A percentile compares a stretch with the other conserved stretches of the same genome.
phyloP scores from a whole-genome alignment of 64 coral and sea anemone genomes.

The Montipora capricornis region DNA sequence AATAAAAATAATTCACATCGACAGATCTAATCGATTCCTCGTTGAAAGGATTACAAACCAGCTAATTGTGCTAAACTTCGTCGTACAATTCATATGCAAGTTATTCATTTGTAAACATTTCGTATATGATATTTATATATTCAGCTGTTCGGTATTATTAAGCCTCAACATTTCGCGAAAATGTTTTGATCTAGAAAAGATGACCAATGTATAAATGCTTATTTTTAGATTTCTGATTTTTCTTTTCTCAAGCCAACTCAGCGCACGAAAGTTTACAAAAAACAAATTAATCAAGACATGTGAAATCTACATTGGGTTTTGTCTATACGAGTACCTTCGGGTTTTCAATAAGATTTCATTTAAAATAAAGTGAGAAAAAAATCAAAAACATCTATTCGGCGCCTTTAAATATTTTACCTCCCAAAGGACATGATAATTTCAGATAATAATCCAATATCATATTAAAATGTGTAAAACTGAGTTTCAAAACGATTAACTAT shows the following conservation, averaged over 20 bases:
- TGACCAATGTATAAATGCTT: not conserved
- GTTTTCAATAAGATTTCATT: constrained; percentile 6
- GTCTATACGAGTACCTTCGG: not conserved
- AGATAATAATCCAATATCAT: constrained; percentile 24
- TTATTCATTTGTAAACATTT: not conserved
- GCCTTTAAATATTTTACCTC: not conserved
- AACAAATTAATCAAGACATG: not conserved
- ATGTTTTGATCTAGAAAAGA: not conserved
- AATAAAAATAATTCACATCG: not conserved
- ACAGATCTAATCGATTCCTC: not conserved
- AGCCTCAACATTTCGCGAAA: not conserved
- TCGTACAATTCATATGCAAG: not conserved
- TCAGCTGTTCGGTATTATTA: constrained; percentile 10
- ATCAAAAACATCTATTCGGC: constrained; percentile 1
- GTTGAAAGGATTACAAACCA: not conserved
- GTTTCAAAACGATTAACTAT: not conserved
- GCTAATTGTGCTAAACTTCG: not conserved
- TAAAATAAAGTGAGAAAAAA: not conserved
- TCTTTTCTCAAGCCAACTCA: not conserved
- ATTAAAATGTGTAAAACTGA: not conserved
- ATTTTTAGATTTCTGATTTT: not conserved
- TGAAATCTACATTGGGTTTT: not conserved
- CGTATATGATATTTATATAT: not conserved
- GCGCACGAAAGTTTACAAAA: not conserved
- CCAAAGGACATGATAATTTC: not conserved